Evolutionary conservation across 2,113 vertebrate species (phyloP).

Genomic region (Chaetorhynchus papuensis): DNA sequence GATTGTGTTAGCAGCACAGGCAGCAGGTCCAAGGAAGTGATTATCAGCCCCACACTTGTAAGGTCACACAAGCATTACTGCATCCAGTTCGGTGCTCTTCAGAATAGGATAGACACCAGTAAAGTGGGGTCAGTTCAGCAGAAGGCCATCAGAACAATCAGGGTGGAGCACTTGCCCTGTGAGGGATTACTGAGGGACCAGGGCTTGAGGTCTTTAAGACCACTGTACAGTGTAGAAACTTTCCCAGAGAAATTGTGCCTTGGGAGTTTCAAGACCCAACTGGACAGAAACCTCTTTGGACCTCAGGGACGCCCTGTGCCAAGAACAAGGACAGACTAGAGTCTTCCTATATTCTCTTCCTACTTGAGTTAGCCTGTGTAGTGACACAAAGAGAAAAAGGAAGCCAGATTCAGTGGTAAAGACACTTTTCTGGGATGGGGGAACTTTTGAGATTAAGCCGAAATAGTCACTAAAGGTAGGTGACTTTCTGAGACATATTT

Average conservation of each 20-base stretch:
- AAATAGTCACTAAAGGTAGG: not conserved
- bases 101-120: not conserved
- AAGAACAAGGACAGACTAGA: not conserved
- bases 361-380: not conserved
- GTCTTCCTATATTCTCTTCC: not conserved
- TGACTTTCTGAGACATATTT: not conserved
- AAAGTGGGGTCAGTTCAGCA: not conserved
- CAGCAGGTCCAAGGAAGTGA: not conserved
- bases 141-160: too few species aligned
- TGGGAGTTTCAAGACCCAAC: not conserved
- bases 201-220: not conserved
- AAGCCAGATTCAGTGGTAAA: not conserved
- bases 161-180: not conserved
- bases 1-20: not conserved
- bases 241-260: not conserved
- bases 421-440: too few species aligned
- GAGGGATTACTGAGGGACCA: not conserved
- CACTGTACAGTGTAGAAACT: not conserved
- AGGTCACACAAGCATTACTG: not conserved
- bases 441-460: not conserved
- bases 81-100: not conserved
- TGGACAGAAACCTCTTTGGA: not conserved
- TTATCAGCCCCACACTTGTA: too few species aligned
- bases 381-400: not conserved
- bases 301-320: not conserved